These are phyloP conservation scores for Dorcus parallelipipedus DNA, from an alignment of 2,888 invertebrate genomes.

Conservation along the genomic window DNA sequence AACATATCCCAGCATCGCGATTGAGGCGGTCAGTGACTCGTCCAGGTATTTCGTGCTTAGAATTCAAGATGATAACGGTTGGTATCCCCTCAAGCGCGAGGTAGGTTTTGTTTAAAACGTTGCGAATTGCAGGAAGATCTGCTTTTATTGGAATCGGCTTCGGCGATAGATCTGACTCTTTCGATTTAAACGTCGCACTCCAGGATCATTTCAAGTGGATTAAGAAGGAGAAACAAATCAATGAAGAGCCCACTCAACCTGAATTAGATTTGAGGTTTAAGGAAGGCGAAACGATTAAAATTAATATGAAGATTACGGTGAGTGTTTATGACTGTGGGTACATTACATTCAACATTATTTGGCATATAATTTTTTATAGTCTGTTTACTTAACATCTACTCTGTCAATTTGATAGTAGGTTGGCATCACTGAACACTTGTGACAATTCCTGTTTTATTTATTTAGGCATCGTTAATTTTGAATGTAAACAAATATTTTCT, in stretches of 20 bases:
- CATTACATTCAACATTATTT: neutral
- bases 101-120: neutral
- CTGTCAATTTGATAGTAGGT: too few species aligned
- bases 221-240: slow-evolving; percentile 76
- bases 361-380: neutral
- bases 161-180: slow-evolving; percentile 96
- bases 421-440: too few species aligned
- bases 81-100: neutral
- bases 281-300: slow-evolving; percentile 98
- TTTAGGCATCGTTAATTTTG: too few species aligned
- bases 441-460: too few species aligned
- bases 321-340: slow-evolving; percentile 28
- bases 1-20: slow-evolving; percentile 88
- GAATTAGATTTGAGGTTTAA: slow-evolving; percentile 96
- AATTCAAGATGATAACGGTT: slow-evolving; percentile 92
- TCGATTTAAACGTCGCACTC: slow-evolving; percentile 96
- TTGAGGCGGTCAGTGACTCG: slow-evolving; percentile 96
- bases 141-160: slow-evolving; percentile 98
- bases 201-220: slow-evolving; percentile 98
- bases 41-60: slow-evolving; percentile 95
- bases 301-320: slow-evolving; percentile 96
- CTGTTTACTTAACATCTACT: too few species aligned
- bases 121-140: slow-evolving; percentile 58
- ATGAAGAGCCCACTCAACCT: slow-evolving; percentile 75
- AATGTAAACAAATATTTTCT: too few species aligned